These are phyloP conservation scores for Rhinolophus sinicus DNA, from an alignment of 2,113 vertebrate species.

Conservation along the genomic window DNA sequence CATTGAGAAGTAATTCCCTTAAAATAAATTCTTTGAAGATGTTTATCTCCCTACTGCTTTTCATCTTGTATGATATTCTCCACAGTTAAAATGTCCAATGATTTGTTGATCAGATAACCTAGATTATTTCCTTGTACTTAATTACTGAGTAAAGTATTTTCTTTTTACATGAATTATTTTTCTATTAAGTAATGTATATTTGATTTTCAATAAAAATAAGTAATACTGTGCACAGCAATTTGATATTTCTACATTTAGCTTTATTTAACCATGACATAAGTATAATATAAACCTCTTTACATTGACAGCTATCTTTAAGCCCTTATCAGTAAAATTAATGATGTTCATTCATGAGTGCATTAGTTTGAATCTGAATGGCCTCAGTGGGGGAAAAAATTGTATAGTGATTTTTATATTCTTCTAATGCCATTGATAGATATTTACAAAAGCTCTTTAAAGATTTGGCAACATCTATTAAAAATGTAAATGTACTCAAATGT, in stretches of 20 bases:
- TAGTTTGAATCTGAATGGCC: not conserved
- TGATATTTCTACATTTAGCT: not conserved
- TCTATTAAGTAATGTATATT: not conserved
- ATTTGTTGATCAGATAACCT: not conserved
- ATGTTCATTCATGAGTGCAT: not conserved
- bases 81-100: not conserved
- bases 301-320: not conserved
- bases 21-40: not conserved
- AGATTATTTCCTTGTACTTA: not conserved
- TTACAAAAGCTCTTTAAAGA: not conserved
- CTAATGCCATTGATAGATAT: not conserved
- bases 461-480: not conserved
- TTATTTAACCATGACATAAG: not conserved
- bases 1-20: not conserved
- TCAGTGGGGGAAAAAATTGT: not conserved
- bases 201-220: slow-evolving; percentile 22
- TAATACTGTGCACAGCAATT: not conserved
- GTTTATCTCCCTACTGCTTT: not conserved
- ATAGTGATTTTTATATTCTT: not conserved
- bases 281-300: not conserved
- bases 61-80: not conserved
- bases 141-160: not conserved
- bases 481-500: not conserved
- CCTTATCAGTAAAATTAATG: not conserved
- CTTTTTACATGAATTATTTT: not conserved